A percentile compares a stretch with the other conserved stretches of the same genome.
These are phyloP conservation scores for Phocoena sinus DNA, from an alignment of 2,113 vertebrate genomes.

Conservation along the genomic window DNA sequence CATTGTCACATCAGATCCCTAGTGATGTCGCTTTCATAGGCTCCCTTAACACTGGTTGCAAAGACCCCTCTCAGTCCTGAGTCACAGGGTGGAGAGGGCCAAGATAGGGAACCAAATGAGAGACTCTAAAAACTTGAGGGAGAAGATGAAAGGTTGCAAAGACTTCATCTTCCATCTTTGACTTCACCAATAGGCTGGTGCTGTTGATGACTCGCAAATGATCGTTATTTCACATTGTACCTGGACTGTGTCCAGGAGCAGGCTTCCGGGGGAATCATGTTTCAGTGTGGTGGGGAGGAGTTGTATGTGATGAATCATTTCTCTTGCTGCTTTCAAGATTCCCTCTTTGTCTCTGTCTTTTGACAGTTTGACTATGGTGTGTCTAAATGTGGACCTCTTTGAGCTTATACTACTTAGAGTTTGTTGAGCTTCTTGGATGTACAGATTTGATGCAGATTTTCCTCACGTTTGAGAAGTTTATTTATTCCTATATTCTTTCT, in stretches of 20 bases:
- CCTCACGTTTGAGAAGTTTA: not conserved
- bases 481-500: not conserved
- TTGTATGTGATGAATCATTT: not conserved
- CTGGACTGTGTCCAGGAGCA: not conserved
- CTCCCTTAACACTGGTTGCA: not conserved
- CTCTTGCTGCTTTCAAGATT: not conserved
- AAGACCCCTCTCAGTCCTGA: not conserved
- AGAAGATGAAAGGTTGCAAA: not conserved
- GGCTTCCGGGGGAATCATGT: not conserved
- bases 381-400: not conserved
- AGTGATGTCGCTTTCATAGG: not conserved
- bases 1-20: slow-evolving; percentile 2
- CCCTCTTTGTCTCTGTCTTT: not conserved
- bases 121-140: not conserved
- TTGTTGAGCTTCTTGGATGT: not conserved
- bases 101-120: not conserved
- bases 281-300: not conserved
- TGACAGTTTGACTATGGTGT: not conserved
- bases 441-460: not conserved
- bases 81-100: not conserved
- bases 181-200: not conserved
- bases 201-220: not conserved
- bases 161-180: not conserved
- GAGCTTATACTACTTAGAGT: not conserved
- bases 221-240: slow-evolving; percentile 36